Evolutionary conservation across 2,113 vertebrate genomes (phyloP).

Genomic region (Talpa occidentalis): DNA sequence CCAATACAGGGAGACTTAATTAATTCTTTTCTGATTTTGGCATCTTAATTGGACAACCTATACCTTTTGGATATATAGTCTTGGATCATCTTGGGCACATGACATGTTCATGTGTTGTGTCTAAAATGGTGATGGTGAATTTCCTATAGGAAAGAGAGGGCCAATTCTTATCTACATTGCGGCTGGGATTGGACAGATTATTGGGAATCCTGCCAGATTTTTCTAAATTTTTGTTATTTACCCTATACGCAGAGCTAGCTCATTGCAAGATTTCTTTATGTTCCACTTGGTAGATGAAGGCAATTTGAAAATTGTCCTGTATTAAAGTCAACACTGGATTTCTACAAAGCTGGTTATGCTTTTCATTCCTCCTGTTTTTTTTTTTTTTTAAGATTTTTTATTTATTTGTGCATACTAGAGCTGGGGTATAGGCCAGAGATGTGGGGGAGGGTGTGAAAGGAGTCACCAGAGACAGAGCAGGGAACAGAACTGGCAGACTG

Average conservation of each 20-base stretch:
- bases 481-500: too few species aligned
- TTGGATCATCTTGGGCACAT: fast-evolving
- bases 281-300: background rate
- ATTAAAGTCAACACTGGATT: background rate
- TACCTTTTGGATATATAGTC: too few species aligned
- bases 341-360: background rate
- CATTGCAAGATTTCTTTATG: background rate
- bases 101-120: background rate
- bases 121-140: background rate
- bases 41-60: background rate
- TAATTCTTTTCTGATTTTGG: background rate
- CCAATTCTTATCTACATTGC: fast-evolving
- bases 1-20: background rate
- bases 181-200: too few species aligned
- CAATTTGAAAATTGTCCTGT: background rate
- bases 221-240: background rate
- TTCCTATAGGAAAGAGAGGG: background rate
- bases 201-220: background rate
- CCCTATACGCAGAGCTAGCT: background rate
- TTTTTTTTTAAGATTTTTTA: too few species aligned
- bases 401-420: too few species aligned
- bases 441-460: too few species aligned
- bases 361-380: background rate
- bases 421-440: too few species aligned
- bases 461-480: too few species aligned